phyloP scores from a whole-genome alignment of 2,888 invertebrate species.

The Tenthredo distinguenda region DNA sequence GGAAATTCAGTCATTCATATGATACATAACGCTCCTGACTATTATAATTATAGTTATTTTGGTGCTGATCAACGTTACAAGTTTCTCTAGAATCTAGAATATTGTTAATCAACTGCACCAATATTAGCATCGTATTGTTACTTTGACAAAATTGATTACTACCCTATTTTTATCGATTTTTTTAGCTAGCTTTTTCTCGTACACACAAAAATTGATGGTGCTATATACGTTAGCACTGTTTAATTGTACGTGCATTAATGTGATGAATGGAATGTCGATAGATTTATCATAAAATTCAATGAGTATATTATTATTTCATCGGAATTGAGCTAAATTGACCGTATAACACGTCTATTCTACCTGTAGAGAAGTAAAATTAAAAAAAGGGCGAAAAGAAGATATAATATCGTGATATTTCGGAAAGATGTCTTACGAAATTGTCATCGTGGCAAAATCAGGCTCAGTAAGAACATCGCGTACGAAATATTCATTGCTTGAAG shows the following conservation, averaged over 20 bases:
- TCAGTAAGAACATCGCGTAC: conserved; percentile 73
- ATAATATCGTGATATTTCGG: neutral
- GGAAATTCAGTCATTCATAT: conserved; percentile 26
- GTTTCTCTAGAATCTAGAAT: neutral
- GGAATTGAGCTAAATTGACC: neutral
- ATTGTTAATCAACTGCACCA: neutral
- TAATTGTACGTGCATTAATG: neutral
- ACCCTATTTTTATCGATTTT: neutral
- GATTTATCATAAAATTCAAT: neutral
- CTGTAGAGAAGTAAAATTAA: neutral
- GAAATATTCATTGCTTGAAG: conserved; percentile 68
- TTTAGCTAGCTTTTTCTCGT: neutral
- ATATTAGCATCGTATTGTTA: neutral
- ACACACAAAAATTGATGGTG: neutral
- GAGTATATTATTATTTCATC: neutral
- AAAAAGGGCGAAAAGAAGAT: neutral
- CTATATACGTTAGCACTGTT: neutral
- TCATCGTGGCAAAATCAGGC: conserved; percentile 74
- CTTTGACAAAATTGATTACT: neutral
- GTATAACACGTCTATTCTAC: neutral
- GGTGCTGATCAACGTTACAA: neutral
- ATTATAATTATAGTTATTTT: conserved; percentile 11
- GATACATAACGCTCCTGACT: neutral
- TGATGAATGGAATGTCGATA: neutral
- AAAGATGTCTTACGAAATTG: conserved; percentile 58